Evolutionary conservation across 2,797 vertebrate genomes (phyloP).

Genomic region (Hippopotamyrus pictus): DNA sequence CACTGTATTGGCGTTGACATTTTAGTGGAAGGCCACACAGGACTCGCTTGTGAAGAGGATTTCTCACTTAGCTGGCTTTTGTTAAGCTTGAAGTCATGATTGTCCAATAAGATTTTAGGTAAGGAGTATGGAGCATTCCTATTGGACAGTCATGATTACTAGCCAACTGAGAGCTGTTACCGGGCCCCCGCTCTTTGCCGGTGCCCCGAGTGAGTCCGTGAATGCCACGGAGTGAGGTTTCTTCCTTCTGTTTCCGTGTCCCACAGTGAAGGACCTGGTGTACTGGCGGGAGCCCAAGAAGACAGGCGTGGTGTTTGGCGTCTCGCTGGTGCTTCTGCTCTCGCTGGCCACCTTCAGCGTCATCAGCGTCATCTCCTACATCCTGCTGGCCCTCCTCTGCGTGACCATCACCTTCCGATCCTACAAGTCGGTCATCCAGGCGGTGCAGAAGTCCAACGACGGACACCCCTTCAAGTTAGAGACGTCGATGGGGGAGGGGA

Average conservation of each 20-base stretch:
- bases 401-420: slow-evolving; percentile 79
- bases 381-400: slow-evolving; percentile 73
- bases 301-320: slow-evolving; percentile 76
- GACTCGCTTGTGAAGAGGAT: background rate
- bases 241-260: background rate
- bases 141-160: background rate
- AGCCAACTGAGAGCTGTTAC: background rate
- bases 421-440: slow-evolving; percentile 80
- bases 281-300: slow-evolving; percentile 83
- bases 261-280: slow-evolving; percentile 72
- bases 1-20: background rate
- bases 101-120: background rate
- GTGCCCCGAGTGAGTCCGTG: background rate
- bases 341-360: slow-evolving; percentile 79
- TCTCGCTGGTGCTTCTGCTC: slow-evolving; percentile 74
- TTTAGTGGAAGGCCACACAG: background rate
- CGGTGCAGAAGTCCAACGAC: slow-evolving; percentile 76
- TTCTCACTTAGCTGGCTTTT: background rate
- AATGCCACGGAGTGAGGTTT: background rate
- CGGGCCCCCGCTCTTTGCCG: background rate
- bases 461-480: slow-evolving; percentile 78
- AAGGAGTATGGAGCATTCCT: background rate
- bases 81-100: background rate
- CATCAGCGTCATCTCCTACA: slow-evolving; percentile 74
- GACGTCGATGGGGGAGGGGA: background rate